These are phyloP conservation scores for Drosophila ironensis DNA, from an alignment of 1,140 invertebrate genomes.

Conservation along the genomic window DNA sequence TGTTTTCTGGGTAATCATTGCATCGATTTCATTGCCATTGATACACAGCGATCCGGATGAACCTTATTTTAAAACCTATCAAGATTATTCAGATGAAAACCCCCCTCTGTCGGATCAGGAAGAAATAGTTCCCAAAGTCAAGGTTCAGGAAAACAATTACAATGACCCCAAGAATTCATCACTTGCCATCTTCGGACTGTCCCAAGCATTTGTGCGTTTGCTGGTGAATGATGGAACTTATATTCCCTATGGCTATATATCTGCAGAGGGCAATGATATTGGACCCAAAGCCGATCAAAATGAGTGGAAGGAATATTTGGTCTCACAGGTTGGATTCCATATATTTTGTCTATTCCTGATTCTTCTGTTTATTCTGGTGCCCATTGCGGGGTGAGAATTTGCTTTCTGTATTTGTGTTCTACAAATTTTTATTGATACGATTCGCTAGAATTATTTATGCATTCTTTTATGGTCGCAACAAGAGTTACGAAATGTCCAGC, in stretches of 20 bases:
- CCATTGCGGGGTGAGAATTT: constrained; percentile 14
- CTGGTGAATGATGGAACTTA: not conserved
- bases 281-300: constrained; percentile 1
- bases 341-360: not conserved
- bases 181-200: not conserved
- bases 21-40: no score
- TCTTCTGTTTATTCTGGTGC: not conserved
- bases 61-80: no score
- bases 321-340: not conserved
- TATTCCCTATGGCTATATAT: constrained; percentile 9
- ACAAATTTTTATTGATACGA: no score
- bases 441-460: not conserved
- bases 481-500: not conserved
- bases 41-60: no score
- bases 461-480: not conserved
- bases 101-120: no score
- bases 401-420: no score
- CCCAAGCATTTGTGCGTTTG: not conserved
- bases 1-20: no score
- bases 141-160: no score
- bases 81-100: no score
- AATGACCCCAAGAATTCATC: no score
- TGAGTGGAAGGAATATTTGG: constrained; percentile 11
- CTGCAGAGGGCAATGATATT: constrained; percentile 7
- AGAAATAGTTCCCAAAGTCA: no score